A percentile compares a stretch with the other conserved stretches of the same genome.
These are phyloP conservation scores for Leucophenga varia DNA, from an alignment of 1,140 invertebrate species.

Conservation along the genomic window DNA sequence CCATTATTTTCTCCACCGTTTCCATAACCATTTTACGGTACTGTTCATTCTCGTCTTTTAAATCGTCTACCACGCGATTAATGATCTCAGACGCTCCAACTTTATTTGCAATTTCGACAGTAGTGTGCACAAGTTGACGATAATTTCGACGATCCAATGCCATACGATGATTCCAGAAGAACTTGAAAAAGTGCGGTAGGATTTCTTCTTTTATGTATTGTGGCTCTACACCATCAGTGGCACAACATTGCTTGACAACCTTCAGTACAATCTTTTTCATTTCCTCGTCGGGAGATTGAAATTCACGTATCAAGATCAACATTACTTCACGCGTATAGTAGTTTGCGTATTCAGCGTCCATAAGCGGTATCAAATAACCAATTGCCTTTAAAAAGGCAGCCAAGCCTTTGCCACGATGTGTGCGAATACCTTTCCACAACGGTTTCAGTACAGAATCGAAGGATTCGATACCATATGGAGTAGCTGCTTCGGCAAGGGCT, in stretches of 20 bases:
- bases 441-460: slow-evolving; percentile 99
- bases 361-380: slow-evolving; percentile 97
- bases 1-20: slow-evolving; percentile 99
- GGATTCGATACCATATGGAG: slow-evolving; percentile 99
- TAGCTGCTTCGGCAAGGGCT: slow-evolving; percentile 95
- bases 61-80: slow-evolving; percentile 95
- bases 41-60: slow-evolving; percentile 99
- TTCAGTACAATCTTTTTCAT: slow-evolving; percentile 99
- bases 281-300: slow-evolving; percentile 99
- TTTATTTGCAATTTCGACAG: slow-evolving; percentile 99
- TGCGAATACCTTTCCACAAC: slow-evolving; percentile 98
- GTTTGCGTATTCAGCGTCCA: slow-evolving; percentile 99
- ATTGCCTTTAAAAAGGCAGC: slow-evolving; percentile 99
- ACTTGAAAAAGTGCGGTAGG: slow-evolving; percentile 97
- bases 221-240: slow-evolving; percentile 98
- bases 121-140: slow-evolving; percentile 96
- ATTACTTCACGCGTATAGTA: slow-evolving; percentile 99
- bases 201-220: slow-evolving; percentile 99
- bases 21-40: slow-evolving; percentile 99
- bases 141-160: slow-evolving; percentile 97
- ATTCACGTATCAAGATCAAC: slow-evolving; percentile 98
- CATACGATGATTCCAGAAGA: slow-evolving; percentile 99
- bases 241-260: slow-evolving; percentile 99
- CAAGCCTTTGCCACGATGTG: slow-evolving; percentile 96
- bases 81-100: slow-evolving; percentile 99